phyloP scores from a whole-genome alignment of 2,888 invertebrate species.

The Aleiodes testaceus region DNA sequence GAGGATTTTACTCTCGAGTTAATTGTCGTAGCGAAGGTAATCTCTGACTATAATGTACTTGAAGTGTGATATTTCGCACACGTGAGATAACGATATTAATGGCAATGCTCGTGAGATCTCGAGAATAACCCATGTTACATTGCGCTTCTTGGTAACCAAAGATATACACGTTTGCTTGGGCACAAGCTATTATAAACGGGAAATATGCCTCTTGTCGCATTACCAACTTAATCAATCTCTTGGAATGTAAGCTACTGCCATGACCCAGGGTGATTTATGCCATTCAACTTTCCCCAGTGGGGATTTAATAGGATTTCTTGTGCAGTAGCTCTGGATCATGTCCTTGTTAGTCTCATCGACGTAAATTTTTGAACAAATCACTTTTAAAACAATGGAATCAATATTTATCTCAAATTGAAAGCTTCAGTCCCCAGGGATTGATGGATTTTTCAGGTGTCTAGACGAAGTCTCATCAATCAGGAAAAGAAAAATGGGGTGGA shows the following conservation, averaged over 20 bases:
- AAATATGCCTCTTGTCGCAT: constrained; percentile 35
- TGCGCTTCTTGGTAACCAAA: constrained; percentile 26
- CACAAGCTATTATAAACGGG: constrained; percentile 45
- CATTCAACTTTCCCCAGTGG: constrained; percentile 24
- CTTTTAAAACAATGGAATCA: too few relatives aligned
- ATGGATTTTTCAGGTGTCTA: constrained; percentile 10
- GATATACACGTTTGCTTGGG: constrained; percentile 2
- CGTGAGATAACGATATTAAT: constrained; percentile 41
- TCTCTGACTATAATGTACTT: constrained; percentile 28
- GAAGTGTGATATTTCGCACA: constrained; percentile 41
- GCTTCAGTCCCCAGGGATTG: too few relatives aligned
- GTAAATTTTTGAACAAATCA: too few relatives aligned
- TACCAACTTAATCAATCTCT: constrained; percentile 61
- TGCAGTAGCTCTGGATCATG: too few relatives aligned
- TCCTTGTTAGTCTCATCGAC: too few relatives aligned
- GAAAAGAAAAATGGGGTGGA: not conserved
- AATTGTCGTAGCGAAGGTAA: constrained; percentile 30
- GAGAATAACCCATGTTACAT: constrained; percentile 42
- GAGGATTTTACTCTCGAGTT: constrained; percentile 16
- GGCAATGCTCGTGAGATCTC: constrained; percentile 25
- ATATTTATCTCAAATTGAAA: too few relatives aligned
- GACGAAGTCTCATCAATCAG: constrained; percentile 16
- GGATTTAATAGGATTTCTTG: too few relatives aligned
- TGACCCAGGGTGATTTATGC: constrained; percentile 56
- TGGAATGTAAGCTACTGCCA: constrained; percentile 56